Conservation (phyloP, 2,797 vertebrate genomes). For the Enoplosus armatus region DNA sequence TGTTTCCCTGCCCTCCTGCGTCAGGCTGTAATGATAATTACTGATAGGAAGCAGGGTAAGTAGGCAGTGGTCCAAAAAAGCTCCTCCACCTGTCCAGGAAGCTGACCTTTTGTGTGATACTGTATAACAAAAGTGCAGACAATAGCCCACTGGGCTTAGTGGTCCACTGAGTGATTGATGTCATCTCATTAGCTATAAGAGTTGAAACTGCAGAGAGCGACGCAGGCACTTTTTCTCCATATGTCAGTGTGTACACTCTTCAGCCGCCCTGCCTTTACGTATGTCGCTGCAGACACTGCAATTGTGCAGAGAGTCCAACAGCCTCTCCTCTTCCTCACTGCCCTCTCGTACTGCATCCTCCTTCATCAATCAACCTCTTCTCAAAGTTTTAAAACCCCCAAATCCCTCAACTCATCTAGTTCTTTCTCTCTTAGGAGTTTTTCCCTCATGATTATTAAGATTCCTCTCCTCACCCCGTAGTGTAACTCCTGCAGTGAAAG, state of each 20-base stretch:
- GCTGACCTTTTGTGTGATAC: slow-evolving; percentile 73
- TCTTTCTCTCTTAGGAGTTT: slow-evolving; percentile 62
- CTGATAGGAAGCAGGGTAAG: slow-evolving; percentile 28
- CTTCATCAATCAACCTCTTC: slow-evolving; percentile 75
- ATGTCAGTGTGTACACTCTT: slow-evolving; percentile 40
- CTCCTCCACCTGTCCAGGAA: slow-evolving; percentile 50
- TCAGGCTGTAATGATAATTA: slow-evolving; percentile 42
- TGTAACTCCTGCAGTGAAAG: slow-evolving; percentile 64
- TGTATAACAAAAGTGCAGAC: slow-evolving; percentile 66
- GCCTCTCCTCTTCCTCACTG: slow-evolving; percentile 36
- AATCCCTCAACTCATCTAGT: slow-evolving; percentile 80
- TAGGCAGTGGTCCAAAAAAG: slow-evolving; percentile 38
- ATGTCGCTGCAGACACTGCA: slow-evolving; percentile 36
- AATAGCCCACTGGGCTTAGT: slow-evolving; percentile 60
- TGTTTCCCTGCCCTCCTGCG: slow-evolving; percentile 26
- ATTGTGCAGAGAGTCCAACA: slow-evolving; percentile 38
- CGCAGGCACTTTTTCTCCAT: slow-evolving; percentile 28
- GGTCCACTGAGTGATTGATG: slow-evolving; percentile 75
- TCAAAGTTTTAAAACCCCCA: slow-evolving; percentile 70
- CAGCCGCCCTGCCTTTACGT: slow-evolving; percentile 24
- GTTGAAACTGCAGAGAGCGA: slow-evolving; percentile 60
- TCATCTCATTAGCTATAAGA: slow-evolving; percentile 71
- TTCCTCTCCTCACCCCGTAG: slow-evolving; percentile 62
- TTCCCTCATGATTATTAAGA: slow-evolving; percentile 76
- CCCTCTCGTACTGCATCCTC: slow-evolving; percentile 52